Conservation (phyloP, 2,888 invertebrate genomes). For the Diadegma fenestrale region DNA sequence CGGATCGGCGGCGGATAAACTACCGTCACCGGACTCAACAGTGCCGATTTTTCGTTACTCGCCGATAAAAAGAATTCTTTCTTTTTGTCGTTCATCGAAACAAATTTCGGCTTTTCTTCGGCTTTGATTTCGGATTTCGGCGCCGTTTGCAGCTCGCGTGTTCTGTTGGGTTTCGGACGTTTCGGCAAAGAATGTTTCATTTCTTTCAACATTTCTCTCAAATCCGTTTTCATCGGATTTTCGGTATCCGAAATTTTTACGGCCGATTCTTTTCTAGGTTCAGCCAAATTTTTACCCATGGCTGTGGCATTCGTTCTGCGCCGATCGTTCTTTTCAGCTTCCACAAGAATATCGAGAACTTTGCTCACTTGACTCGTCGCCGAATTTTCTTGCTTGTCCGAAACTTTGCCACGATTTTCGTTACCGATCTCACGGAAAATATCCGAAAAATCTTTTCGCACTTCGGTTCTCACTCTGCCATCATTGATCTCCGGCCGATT, state of each 20-base stretch:
- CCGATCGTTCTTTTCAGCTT: slow-evolving; percentile 75
- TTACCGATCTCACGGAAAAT: slow-evolving; percentile 81
- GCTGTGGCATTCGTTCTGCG: slow-evolving; percentile 53
- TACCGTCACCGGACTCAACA: slow-evolving; percentile 53
- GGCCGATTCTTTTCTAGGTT: slow-evolving; percentile 10
- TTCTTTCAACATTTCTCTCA: slow-evolving; percentile 91
- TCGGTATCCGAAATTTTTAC: slow-evolving; percentile 64
- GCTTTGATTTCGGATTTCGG: not conserved
- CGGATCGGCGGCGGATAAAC: slow-evolving; percentile 65
- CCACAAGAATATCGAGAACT: slow-evolving; percentile 77
- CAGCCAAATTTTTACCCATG: slow-evolving; percentile 39
- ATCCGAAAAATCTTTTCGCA: slow-evolving; percentile 77
- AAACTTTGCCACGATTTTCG: slow-evolving; percentile 30
- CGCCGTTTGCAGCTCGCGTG: slow-evolving; percentile 34
- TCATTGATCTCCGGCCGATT: slow-evolving; percentile 22
- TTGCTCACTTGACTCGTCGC: slow-evolving; percentile 77
- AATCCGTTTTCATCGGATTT: slow-evolving; percentile 78
- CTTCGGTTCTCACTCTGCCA: not conserved
- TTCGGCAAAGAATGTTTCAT: slow-evolving; percentile 91
- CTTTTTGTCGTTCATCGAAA: slow-evolving; percentile 21
- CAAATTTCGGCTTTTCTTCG: slow-evolving; percentile 5
- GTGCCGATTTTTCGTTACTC: slow-evolving; percentile 21
- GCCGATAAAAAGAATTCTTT: slow-evolving; percentile 30
- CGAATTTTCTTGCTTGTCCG: slow-evolving; percentile 66
- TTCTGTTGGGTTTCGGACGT: slow-evolving; percentile 85